Conservation (phyloP, 2,113 vertebrate species). For the Spermophilus dauricus region DNA sequence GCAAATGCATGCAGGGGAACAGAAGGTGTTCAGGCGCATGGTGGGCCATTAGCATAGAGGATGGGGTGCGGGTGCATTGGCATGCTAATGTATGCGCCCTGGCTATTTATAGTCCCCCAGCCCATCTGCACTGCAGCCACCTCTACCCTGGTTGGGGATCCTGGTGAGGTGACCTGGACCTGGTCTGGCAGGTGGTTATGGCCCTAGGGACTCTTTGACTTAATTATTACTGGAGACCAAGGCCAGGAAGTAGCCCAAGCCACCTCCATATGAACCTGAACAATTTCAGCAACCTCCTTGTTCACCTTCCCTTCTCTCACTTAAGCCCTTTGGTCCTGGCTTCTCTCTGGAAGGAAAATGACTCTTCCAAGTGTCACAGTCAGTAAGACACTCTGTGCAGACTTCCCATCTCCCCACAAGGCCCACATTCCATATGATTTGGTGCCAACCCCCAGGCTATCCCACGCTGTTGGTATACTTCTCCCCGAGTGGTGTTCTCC, state of each 20-base stretch:
- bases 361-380: neutral
- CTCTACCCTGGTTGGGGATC: conserved; percentile 73
- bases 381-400: neutral
- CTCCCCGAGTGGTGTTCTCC: too few species aligned
- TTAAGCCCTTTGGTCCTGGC: neutral
- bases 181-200: conserved; percentile 52
- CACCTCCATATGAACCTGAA: neutral
- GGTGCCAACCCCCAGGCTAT: neutral
- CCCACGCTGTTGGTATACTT: too few species aligned
- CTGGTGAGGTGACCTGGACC: conserved; percentile 43
- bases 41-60: conserved; percentile 99
- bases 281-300: neutral
- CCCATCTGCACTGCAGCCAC: conserved; percentile 94
- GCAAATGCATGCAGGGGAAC: conserved; percentile 98
- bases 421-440: neutral
- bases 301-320: neutral
- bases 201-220: conserved; percentile 38
- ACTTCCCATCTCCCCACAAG: neutral
- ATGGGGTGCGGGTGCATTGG: conserved; percentile 95
- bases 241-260: neutral
- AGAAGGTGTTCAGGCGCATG: conserved; percentile 98
- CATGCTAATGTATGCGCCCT: conserved; percentile 97
- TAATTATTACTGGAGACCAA: neutral
- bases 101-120: conserved; percentile 96
- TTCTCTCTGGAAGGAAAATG: conserved; percentile 20